Evolutionary conservation across 2,113 vertebrate genomes (phyloP).

Genomic region (Upupa epops): DNA sequence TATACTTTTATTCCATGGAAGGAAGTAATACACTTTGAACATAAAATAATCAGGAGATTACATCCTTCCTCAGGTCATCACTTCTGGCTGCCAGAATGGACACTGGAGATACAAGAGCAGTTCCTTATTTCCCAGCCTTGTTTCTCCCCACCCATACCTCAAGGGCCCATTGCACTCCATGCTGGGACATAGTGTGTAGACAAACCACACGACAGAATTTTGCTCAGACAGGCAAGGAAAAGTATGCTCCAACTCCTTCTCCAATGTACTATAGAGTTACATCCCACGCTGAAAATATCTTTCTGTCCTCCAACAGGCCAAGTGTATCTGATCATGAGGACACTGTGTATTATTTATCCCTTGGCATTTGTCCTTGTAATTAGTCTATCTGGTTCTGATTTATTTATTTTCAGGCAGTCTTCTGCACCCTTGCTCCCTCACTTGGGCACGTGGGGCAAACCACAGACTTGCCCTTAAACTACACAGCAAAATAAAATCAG

Average conservation of each 20-base stretch:
- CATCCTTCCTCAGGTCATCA: slow-evolving; percentile 11
- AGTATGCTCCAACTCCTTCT: background rate
- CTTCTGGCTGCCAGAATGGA: background rate
- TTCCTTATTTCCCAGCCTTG: background rate
- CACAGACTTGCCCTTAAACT: slow-evolving; percentile 64
- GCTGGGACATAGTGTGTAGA: background rate
- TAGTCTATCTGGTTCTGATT: slow-evolving; percentile 63
- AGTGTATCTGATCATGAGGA: background rate
- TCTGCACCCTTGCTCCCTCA: slow-evolving; percentile 18
- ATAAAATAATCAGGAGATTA: slow-evolving; percentile 37
- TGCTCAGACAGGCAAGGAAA: background rate
- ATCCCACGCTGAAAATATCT: background rate
- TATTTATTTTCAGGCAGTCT: slow-evolving; percentile 48
- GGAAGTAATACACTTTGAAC: slow-evolving; percentile 40
- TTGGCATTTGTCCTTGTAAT: slow-evolving; percentile 24
- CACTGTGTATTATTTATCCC: slow-evolving; percentile 4
- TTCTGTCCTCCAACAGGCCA: background rate
- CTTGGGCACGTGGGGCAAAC: slow-evolving; percentile 47
- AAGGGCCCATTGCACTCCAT: background rate
- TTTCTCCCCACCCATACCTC: background rate
- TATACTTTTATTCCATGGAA: slow-evolving; percentile 19
- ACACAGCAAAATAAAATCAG: slow-evolving; percentile 60
- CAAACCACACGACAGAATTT: background rate
- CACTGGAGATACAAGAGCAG: background rate
- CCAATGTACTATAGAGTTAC: background rate